These are phyloP conservation scores for Sceloporus undulatus DNA, from an alignment of 2,113 vertebrate species.

Conservation along the genomic window DNA sequence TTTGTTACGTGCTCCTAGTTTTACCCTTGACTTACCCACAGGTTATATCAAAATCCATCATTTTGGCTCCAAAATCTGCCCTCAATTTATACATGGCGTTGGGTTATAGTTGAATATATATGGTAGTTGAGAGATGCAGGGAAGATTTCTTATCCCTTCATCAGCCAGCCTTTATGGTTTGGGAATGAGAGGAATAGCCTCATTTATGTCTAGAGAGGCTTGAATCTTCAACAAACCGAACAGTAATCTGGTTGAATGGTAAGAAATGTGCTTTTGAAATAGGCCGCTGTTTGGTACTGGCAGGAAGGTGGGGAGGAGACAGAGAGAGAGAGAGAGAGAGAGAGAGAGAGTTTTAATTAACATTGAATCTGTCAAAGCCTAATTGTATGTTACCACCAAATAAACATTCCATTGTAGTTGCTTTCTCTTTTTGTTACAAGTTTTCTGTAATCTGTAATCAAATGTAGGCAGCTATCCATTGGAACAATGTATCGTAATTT, in stretches of 20 bases:
- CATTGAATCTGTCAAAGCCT: slow-evolving; percentile 72
- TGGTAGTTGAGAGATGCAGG: slow-evolving; percentile 42
- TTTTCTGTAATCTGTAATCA: slow-evolving; percentile 84
- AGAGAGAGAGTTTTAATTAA: slow-evolving; percentile 74
- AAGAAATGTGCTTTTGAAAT: slow-evolving; percentile 64
- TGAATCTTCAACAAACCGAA: slow-evolving; percentile 70
- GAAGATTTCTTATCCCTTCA: slow-evolving; percentile 24
- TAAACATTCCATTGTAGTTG: slow-evolving; percentile 70
- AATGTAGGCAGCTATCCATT: slow-evolving; percentile 70
- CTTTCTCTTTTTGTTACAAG: slow-evolving; percentile 59
- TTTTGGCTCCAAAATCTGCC: too few relatives aligned
- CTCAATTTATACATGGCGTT: too few relatives aligned
- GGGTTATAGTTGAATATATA: slow-evolving; percentile 1
- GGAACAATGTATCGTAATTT: slow-evolving; percentile 83
- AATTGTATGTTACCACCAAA: slow-evolving; percentile 81
- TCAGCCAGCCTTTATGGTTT: slow-evolving; percentile 65
- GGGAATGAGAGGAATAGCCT: slow-evolving; percentile 60
- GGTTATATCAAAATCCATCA: too few relatives aligned
- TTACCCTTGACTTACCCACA: too few relatives aligned
- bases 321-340: slow-evolving; percentile 51
- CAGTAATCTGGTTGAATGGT: slow-evolving; percentile 62
- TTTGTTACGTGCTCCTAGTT: too few relatives aligned
- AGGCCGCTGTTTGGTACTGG: slow-evolving; percentile 56
- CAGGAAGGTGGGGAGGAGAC: slow-evolving; percentile 17
- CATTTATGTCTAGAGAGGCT: slow-evolving; percentile 69